These are phyloP conservation scores for Nemapogon koenigi DNA, from an alignment of 2,888 invertebrate genomes.

Conservation along the genomic window DNA sequence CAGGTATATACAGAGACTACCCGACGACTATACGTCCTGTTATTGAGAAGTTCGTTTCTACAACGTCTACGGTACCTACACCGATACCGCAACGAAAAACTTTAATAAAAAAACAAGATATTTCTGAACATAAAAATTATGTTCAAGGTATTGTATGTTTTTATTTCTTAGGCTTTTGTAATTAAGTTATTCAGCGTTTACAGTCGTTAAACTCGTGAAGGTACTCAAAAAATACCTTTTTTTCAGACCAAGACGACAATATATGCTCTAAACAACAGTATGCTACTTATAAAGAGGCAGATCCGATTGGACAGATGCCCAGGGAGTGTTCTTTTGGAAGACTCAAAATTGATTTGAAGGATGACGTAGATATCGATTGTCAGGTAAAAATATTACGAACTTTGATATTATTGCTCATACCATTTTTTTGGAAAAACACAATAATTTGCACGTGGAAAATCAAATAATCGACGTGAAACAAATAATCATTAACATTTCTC, in stretches of 20 bases:
- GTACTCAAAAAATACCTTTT: not conserved
- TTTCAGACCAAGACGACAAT: not conserved
- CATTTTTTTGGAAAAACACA: no score
- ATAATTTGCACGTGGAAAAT: no score
- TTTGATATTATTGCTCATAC: no score
- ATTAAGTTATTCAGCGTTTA: not conserved
- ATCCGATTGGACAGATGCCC: conserved; percentile 3
- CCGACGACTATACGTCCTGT: not conserved
- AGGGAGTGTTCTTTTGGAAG: conserved; percentile 1
- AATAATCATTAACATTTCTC: no score
- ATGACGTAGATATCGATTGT: conserved; percentile 52
- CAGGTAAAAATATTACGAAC: no score
- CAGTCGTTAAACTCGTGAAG: not conserved
- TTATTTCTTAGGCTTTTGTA: not conserved
- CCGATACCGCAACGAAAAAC: not conserved
- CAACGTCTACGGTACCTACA: not conserved
- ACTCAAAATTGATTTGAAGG: conserved; percentile 25
- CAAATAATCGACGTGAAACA: no score
- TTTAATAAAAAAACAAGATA: not conserved
- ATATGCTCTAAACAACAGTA: conserved; percentile 1
- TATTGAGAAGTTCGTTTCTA: not conserved
- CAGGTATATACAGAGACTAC: not conserved
- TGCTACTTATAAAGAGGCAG: not conserved
- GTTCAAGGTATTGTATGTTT: not conserved
- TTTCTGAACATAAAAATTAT: not conserved